Base-by-base conservation (phyloP, 2,888 invertebrate genomes). In the Oscheius sp. region DNA sequence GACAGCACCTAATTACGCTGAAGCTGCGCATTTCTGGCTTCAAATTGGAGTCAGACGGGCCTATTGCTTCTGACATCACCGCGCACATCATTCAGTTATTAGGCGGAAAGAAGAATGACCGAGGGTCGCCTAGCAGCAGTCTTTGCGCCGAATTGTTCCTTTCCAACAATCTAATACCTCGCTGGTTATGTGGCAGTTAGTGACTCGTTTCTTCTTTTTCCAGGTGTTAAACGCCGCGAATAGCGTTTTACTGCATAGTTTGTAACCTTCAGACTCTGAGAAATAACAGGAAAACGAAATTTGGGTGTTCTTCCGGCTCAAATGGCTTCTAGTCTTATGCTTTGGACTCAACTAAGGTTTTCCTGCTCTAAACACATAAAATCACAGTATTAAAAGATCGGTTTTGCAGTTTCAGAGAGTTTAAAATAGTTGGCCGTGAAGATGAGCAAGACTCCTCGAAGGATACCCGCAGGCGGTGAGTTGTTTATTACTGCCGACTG, bases 41-140 rank as follows among this genome's bases (percentile, higher is more conserved):
- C 68, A 68, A 68, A 68, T 68, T 68, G 68, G 55, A 35, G 37
- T 68, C 68, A 13, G 68, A 21, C 55, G 35, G 53, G 32, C 29
- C 68, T 53, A 68, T 68, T 68, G 68, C 68, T 68, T 68, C 55
- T 68, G 55, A 68, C 68, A 68, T 68, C 68, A 55, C 68, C 68
- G 21, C 2, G 47, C 68, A 63, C 68, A 53, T 68, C 68, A 68
- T 68, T 68, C 68, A 53, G 55, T 68, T 68, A 68, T 68, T 68
- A 68, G 68, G 55, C 33, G 55, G 68, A 55, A 53, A 13, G 55
- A 68, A 35, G 37, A 55, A 35, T 35, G 29, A 42, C 32, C 32
- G 59, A 35, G 32, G n/a, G 55, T 68, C 68, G 53, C 42, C 55
- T 68, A 37, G 68, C 42, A 68, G 68, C 53, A 47, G 50, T 60